Evolutionary conservation across 2,113 vertebrate genomes (phyloP), one percentile per base, ranked within the genome.

Genomic region (Alectura lathami): DNA sequence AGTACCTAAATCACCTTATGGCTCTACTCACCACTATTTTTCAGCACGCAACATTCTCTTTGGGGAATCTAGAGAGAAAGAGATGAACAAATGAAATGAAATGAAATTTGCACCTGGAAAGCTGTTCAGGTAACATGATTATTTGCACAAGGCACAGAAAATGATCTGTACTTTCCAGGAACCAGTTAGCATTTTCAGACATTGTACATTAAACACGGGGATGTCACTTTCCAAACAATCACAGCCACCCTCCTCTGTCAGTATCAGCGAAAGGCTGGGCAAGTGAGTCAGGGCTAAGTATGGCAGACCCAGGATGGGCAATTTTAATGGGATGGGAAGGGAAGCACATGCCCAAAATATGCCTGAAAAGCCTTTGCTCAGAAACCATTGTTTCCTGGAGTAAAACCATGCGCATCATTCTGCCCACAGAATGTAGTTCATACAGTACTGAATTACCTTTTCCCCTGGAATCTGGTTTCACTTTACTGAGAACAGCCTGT

Each of bases 11-110:
- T 82, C 69, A 64, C 9, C 8, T 67, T 30, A 53, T 13, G 23
- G 32, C n/a, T 48, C 54, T 82, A 88, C 75, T 95, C 40, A 93
- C 93, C 78, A 29, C 80, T 76, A 66, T 64, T 91, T 92, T 63
- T 80, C 38, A 83, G 57, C 29, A 57, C 45, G 36, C 75, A 77
- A 34, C 53, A 48, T 85, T 83, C 22, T 66, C 75, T 74, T 69
- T 87, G 86, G 69, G 17, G 21, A 92, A 30, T 77, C 83, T 93
- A 83, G 34, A 69, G n/a, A 82, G 32, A 88, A 80, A 81, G 32
- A 89, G 34, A 89, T 8, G 1, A 90, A 90, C 8, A 84, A 88
- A 77, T 27, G 1, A 93, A 80, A 77, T 27, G 1, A 93, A 80
- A 77, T 62, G 60, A 62, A 76, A 83, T 86, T 83, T 81, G 7